phyloP scores from a whole-genome alignment of 2,888 invertebrate genomes.

The Biston stratarius region DNA sequence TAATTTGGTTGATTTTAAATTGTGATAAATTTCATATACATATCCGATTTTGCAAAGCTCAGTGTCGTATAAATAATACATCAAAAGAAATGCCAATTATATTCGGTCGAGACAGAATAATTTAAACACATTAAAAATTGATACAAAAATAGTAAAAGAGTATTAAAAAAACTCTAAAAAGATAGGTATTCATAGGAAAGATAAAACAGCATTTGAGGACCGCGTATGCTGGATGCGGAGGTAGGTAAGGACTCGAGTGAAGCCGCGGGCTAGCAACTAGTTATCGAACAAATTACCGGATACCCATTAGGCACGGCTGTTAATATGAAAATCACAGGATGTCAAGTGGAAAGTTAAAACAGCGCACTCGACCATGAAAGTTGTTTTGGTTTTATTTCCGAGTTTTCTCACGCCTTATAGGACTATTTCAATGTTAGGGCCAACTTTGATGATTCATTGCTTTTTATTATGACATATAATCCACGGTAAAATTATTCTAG shows the following conservation, averaged over 20 bases:
- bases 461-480: conserved; percentile 15
- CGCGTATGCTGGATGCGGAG: conserved; percentile 9
- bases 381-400: conserved; percentile 26
- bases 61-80: neutral
- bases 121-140: neutral
- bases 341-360: conserved; percentile 46
- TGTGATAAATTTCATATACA: conserved; percentile 6
- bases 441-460: conserved; percentile 13
- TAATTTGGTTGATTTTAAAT: conserved; percentile 13
- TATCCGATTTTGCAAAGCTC: conserved; percentile 6
- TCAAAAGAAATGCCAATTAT: conserved; percentile 8
- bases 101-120: conserved; percentile 6
- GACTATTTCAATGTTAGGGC: neutral
- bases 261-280: conserved; percentile 40
- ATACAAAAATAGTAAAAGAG: neutral
- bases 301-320: conserved; percentile 42
- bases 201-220: conserved; percentile 2
- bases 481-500: conserved; percentile 17
- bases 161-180: neutral
- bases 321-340: conserved; percentile 50
- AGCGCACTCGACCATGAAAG: conserved; percentile 37
- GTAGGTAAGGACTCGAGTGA: conserved; percentile 14
- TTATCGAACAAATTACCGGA: conserved; percentile 46
- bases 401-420: conserved; percentile 14
- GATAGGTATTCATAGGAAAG: neutral